Evolutionary conservation across 1,140 invertebrate species (phyloP).

Genomic region (Pomacea maculata): DNA sequence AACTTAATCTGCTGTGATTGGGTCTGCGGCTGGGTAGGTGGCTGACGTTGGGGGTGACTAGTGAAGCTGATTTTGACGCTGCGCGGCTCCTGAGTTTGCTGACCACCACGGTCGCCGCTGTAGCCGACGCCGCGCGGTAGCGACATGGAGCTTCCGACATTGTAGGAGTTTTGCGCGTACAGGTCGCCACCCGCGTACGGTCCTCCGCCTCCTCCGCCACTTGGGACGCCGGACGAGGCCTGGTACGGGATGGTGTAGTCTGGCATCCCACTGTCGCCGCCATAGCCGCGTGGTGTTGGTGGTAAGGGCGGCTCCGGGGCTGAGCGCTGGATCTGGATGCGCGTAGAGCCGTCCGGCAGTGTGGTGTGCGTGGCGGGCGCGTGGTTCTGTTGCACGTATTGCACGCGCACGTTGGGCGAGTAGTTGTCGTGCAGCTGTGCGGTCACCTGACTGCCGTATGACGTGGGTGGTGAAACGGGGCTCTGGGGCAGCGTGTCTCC

Average conservation of each 20-base stretch:
- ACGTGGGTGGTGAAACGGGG: conserved; percentile 16
- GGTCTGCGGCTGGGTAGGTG: not conserved
- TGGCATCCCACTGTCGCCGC: conserved; percentile 10
- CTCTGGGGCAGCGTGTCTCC: not conserved
- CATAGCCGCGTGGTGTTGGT: conserved; percentile 6
- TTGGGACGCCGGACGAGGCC: conserved; percentile 7
- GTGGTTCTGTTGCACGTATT: conserved; percentile 16
- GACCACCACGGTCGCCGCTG: not conserved
- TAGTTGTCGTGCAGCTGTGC: conserved; percentile 29
- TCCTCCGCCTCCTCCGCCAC: not conserved
- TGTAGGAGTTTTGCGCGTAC: conserved; percentile 7
- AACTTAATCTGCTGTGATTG: conserved; percentile 16
- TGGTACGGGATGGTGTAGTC: conserved; percentile 35
- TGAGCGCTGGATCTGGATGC: conserved; percentile 21
- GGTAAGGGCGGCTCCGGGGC: not conserved
- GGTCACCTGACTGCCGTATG: conserved; percentile 31
- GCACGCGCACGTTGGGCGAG: not conserved
- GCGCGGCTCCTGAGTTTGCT: conserved; percentile 3
- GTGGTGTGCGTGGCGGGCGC: conserved; percentile 21
- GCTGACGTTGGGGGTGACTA: not conserved
- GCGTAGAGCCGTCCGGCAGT: conserved; percentile 21
- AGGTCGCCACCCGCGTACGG: not conserved
- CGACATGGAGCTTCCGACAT: conserved; percentile 27
- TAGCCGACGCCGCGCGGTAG: conserved; percentile 19
- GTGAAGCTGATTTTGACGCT: conserved; percentile 13